Base-by-base conservation (phyloP, 2,888 invertebrate genomes). In the Acronicta aceris region DNA sequence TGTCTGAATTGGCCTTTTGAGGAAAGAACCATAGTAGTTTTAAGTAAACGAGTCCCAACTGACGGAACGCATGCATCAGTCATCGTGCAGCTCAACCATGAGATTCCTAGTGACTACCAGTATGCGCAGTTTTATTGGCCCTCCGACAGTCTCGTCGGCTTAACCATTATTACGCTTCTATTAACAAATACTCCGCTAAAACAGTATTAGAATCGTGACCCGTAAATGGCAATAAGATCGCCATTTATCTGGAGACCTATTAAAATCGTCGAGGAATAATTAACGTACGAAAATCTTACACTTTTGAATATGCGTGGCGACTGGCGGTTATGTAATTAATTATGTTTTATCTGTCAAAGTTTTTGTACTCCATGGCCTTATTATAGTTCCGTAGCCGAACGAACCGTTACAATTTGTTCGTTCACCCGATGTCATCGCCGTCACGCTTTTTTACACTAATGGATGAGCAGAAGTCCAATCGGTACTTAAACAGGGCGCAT, bases 401-500 rank as follows among this genome's bases (percentile, higher is more conserved):
- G 42, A 54, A 65, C 74, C 71, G 74, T 74, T 72, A 65, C 70
- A 53, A 70, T 65, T 56, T 61, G 74, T 61, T 61, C 66, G 63
- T 71, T 66, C 71, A 67, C 63, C 71, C 57, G 71, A 53, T 74
- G 74, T 74, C 71, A 70, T 65, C 54, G 57, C 46, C 73, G 71
- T 74, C 74, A 74, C 71, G 71, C 70, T 74, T 74, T 72, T 73
- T 69, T 57, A 74, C 54, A 47, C 42, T 74, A 73, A 69, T 71
- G 60, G 60, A 60, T 71, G 57, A 71, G 65, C 58, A 74, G 60
- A 16, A 59, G 38, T 64, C 45, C 43, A 59, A 67, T 30, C 43
- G 50, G 59, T 58, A 65, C 43, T 55, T 38, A 65, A 60, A 65
- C 52, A 54, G 47, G 54, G 43, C 40, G 45, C 38, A 46, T 64